Conservation (phyloP, 1,140 invertebrate species). For the Diprion similis region DNA sequence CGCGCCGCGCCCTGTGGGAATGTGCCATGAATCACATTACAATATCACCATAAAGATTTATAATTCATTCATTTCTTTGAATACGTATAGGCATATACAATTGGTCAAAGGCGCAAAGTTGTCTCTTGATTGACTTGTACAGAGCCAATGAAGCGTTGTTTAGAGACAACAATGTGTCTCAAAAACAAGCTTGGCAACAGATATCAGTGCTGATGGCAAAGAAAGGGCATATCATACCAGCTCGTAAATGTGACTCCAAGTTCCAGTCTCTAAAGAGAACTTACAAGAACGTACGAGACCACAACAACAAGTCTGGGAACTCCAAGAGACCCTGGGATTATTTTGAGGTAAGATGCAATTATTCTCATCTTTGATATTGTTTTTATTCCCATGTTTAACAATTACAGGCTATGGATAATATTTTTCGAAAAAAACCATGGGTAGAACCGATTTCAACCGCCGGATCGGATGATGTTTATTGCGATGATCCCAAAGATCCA, state of each 20-base stretch:
- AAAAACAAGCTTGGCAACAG: slow-evolving; percentile 7
- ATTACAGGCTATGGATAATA: too few species aligned
- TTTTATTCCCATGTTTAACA: too few species aligned
- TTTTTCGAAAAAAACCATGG: too few species aligned
- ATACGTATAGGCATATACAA: neutral
- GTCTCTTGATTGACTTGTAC: neutral
- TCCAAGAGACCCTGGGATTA: neutral
- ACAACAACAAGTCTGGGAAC: slow-evolving; percentile 15
- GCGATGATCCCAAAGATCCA: too few species aligned
- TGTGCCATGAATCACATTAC: too few species aligned
- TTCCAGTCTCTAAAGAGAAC: slow-evolving; percentile 11
- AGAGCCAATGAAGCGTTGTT: neutral
- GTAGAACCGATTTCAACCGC: too few species aligned
- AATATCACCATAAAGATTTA: too few species aligned
- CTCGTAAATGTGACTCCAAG: slow-evolving; percentile 2
- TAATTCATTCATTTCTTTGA: too few species aligned
- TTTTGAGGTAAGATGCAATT: slow-evolving; percentile 9
- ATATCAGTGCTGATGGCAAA: neutral
- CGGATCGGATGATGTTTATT: too few species aligned
- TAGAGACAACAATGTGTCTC: neutral
- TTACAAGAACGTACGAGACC: slow-evolving; percentile 4
- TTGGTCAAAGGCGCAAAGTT: slow-evolving; percentile 9
- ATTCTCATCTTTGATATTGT: neutral
- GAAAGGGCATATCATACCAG: neutral
- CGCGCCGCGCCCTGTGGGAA: too few species aligned